Base-by-base conservation (phyloP, 2,113 vertebrate species). In the Mesembrinibis cayennensis region DNA sequence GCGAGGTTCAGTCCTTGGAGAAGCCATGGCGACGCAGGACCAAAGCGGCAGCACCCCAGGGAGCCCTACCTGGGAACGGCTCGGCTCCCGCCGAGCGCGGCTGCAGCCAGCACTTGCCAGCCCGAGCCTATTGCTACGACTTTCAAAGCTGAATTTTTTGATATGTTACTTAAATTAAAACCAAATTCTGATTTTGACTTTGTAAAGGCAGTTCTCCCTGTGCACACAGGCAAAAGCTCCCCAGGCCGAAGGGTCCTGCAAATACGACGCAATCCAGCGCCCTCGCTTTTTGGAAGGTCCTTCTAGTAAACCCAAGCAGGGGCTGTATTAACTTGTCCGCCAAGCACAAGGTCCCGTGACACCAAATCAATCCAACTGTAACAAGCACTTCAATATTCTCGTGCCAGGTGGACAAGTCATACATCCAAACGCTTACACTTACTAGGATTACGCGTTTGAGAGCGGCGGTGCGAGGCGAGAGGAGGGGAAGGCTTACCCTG, bases 71-170 rank as follows among this genome's bases (percentile, higher is more conserved):
- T 16, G 82, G 55, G 45, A 49, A 34, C 2, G 9, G 1, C 47
- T 9, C 13, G 30, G 44, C 11, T 81, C 62, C 83, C 1, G 0
- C 0, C 2, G 2, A 49, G n/a, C 1, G 5, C 40, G 47, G 66
- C 87, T 53, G 79, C 29, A 38, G 67, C 32, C 86, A 70, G 22
- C 38, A 7, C 32, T 5, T 0, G 13, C 15, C 84, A 73, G 34
- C 63, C 76, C 29, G 15, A 30, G 19, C 18, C 26, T 4, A 6
- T 0, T 7, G 8, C 38, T 40, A 3, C 17, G 13, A 1, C 69
- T 53, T 40, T 30, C 55, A 81, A 44, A 74, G 40, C 22, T 21
- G 58, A 38, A 6, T 58, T 76, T 56, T n/a, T 80, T 63, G 4
- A 30, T 21, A 7, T 3, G 45, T 19, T 49, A 38, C 11, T 85